Conservation (phyloP, 2,888 invertebrate species). For the Mystacides longicornis region DNA sequence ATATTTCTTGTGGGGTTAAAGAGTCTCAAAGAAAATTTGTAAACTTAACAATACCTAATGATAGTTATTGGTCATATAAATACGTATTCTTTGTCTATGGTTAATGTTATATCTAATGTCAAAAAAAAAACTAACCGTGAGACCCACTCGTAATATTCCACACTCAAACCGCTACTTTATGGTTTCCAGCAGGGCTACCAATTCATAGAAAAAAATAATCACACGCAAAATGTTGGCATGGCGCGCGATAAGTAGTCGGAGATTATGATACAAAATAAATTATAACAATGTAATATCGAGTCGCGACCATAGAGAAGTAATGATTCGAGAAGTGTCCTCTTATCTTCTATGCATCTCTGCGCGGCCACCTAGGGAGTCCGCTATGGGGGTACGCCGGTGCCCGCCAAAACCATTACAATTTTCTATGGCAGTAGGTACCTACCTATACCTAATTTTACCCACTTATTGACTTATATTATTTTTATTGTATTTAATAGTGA, state of each 20-base stretch:
- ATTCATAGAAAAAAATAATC: background rate
- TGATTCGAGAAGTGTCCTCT: conserved; percentile 17
- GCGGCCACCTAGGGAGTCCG: conserved; percentile 4
- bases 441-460: no score
- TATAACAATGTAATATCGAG: conserved; percentile 6
- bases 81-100: no score
- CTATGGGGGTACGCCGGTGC: background rate
- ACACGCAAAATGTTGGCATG: conserved; percentile 5
- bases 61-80: no score
- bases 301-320: conserved; percentile 1
- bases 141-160: background rate
- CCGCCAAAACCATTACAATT: no score
- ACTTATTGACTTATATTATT: no score
- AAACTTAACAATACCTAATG: no score
- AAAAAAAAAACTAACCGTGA: background rate
- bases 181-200: background rate
- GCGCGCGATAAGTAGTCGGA: no score
- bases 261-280: no score
- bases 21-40: no score
- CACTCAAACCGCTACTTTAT: background rate
- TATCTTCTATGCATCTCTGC: conserved; percentile 14
- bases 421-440: no score
- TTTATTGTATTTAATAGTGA: no score
- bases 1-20: no score
- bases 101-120: background rate